Evolutionary conservation across 2,797 vertebrate species (phyloP).

Genomic region (Lepus oiostolus): DNA sequence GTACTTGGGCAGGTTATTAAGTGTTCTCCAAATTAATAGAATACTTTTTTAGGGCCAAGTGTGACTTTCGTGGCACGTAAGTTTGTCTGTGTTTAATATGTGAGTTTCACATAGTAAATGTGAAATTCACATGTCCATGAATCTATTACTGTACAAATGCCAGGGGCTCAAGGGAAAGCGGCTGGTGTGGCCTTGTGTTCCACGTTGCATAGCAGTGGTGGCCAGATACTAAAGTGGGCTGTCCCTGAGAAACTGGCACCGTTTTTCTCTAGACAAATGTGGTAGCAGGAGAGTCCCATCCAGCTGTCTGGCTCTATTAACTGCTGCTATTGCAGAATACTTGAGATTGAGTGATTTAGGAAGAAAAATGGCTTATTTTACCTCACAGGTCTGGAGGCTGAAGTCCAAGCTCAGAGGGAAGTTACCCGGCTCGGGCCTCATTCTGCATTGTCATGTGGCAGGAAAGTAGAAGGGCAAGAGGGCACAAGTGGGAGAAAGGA

Average conservation of each 20-base stretch:
- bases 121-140: neutral
- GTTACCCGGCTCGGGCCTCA: too few relatives aligned
- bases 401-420: too few relatives aligned
- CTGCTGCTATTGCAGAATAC: too few relatives aligned
- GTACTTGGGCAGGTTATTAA: neutral
- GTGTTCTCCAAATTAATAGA: neutral
- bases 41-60: neutral
- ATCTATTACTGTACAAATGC: constrained; percentile 29
- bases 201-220: neutral
- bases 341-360: too few relatives aligned
- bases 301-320: neutral
- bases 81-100: neutral
- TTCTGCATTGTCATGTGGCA: too few relatives aligned
- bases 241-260: neutral
- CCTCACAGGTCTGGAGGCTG: too few relatives aligned
- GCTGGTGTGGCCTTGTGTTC: neutral
- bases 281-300: neutral
- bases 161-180: neutral
- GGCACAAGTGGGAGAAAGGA: too few relatives aligned
- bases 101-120: neutral
- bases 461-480: too few relatives aligned
- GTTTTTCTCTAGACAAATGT: constrained; percentile 3
- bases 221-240: neutral
- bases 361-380: too few relatives aligned
- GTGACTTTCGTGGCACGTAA: too few relatives aligned